Conservation (phyloP, 1,140 invertebrate genomes). For the Dreissena rostriformis region DNA sequence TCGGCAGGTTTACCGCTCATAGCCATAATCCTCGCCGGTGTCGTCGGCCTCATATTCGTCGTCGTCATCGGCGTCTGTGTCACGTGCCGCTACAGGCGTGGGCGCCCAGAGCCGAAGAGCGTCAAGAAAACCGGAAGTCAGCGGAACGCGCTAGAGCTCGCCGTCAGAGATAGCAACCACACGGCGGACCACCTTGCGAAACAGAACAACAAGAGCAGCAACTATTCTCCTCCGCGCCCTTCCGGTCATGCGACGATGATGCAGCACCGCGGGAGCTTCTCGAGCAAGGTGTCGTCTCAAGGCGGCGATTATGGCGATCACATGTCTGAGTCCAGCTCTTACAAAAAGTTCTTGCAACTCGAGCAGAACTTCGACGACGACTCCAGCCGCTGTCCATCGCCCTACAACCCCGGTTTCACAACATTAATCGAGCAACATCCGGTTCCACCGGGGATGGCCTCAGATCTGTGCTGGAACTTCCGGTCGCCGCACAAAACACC, state of each 20-base stretch:
- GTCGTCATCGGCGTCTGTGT: conserved; percentile 63
- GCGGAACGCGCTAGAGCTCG: no score
- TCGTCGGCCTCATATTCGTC: conserved; percentile 65
- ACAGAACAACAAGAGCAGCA: conserved; percentile 35
- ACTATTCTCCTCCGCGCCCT: conserved; percentile 33
- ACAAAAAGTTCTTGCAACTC: conserved; percentile 63
- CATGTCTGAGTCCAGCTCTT: conserved; percentile 63
- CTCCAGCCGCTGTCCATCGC: conserved; percentile 50
- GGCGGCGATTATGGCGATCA: conserved; percentile 47
- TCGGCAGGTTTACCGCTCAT: conserved; percentile 50
- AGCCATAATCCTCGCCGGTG: conserved; percentile 61
- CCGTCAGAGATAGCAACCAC: conserved; percentile 49
- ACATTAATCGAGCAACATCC: conserved; percentile 52
- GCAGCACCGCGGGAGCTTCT: conserved; percentile 54
- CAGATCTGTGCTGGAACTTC: conserved; percentile 39
- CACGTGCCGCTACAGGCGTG: no score
- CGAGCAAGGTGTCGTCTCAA: conserved; percentile 45
- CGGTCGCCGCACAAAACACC: neutral
- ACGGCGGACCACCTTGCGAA: conserved; percentile 36
- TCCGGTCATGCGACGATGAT: conserved; percentile 57
- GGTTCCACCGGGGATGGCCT: conserved; percentile 51
- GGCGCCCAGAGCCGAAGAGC: conserved; percentile 18
- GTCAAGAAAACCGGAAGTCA: conserved; percentile 36
- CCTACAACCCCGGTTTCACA: conserved; percentile 54
- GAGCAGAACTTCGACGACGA: conserved; percentile 64